Evolutionary conservation across 2,888 invertebrate species (phyloP).

Genomic region (Ophraella communa): DNA sequence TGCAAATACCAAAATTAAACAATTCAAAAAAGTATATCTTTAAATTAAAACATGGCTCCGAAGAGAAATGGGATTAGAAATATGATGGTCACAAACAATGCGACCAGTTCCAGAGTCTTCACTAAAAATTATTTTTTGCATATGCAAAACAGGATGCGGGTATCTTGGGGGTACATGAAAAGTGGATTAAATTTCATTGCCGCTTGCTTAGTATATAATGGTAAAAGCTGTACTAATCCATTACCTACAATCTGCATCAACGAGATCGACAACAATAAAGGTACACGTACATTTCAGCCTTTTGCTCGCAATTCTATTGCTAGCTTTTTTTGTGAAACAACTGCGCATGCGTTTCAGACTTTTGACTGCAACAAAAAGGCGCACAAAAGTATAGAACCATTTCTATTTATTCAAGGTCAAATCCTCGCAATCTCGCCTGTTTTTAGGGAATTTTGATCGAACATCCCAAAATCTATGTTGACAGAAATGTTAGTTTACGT

Average conservation of each 20-base stretch:
- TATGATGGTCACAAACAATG: neutral
- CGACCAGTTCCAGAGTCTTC: neutral
- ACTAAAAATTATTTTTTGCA: neutral
- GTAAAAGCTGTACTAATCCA: slow-evolving; percentile 1
- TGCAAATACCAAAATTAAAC: neutral
- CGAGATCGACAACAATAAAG: no score
- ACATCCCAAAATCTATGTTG: no score
- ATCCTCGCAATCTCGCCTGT: no score
- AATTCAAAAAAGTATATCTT: neutral
- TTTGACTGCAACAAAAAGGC: no score
- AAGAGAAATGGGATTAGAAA: neutral
- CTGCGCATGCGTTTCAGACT: no score
- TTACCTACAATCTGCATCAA: neutral
- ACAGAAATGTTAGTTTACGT: no score
- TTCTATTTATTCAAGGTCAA: no score
- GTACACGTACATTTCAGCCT: no score
- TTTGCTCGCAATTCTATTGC: no score
- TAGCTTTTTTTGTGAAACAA: no score
- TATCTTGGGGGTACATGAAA: neutral
- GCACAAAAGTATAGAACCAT: no score
- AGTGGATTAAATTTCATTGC: neutral
- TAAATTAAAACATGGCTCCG: neutral
- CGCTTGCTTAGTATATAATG: neutral
- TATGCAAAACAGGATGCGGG: neutral
- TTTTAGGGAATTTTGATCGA: no score